Evolutionary conservation across 2,113 vertebrate genomes (phyloP).

Genomic region (Rousettus leschenaultii): DNA sequence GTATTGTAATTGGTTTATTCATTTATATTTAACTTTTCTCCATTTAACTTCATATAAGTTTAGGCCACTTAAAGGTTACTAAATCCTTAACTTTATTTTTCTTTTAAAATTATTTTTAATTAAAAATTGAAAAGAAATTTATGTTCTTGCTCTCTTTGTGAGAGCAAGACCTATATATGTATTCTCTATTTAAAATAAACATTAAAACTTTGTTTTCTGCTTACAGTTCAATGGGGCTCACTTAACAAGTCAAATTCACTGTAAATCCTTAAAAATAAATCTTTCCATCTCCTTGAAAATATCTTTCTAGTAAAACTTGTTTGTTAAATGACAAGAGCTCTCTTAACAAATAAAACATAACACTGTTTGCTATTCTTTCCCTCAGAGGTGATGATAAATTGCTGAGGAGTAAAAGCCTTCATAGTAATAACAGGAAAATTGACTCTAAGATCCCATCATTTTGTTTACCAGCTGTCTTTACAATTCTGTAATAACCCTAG

Average conservation of each 20-base stretch:
- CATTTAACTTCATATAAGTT: conserved; percentile 1
- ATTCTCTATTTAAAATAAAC: conserved; percentile 25
- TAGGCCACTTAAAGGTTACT: not conserved
- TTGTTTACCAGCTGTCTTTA: conserved; percentile 78
- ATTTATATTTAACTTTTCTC: conserved; percentile 14
- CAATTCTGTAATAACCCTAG: conserved; percentile 68
- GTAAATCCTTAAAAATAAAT: conserved; percentile 56
- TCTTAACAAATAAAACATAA: conserved; percentile 54
- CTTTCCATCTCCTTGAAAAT: conserved; percentile 51
- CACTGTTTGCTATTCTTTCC: conserved; percentile 39
- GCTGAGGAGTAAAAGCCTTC: conserved; percentile 59
- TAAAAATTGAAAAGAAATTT: not conserved
- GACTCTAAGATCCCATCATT: conserved; percentile 73
- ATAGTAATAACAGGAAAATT: conserved; percentile 67
- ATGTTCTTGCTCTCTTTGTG: not conserved
- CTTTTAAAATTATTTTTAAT: not conserved
- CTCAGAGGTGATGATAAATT: conserved; percentile 61
- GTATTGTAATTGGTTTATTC: not conserved
- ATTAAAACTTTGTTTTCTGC: conserved; percentile 45
- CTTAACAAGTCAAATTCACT: conserved; percentile 25
- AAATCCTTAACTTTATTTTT: not conserved
- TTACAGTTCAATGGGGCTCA: conserved; percentile 9
- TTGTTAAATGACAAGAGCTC: conserved; percentile 45
- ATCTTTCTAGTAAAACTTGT: conserved; percentile 63
- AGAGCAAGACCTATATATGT: not conserved